Conservation (phyloP, 2,113 vertebrate genomes). For the Sminthopsis crassicaudata region DNA sequence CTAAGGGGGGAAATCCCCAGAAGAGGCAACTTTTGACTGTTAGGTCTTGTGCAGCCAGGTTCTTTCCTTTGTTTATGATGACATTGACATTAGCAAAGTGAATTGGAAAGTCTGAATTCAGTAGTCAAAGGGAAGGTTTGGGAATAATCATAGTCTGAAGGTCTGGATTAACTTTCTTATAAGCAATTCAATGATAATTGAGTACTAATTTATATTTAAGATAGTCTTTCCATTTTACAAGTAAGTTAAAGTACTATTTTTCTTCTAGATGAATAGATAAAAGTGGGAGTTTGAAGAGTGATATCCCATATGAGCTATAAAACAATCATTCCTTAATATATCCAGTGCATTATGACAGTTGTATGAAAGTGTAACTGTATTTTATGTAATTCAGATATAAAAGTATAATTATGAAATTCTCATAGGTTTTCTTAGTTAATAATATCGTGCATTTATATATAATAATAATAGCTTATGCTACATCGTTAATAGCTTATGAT, state of each 20-base stretch:
- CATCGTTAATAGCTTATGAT: not conserved
- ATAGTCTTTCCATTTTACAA: conserved; percentile 23
- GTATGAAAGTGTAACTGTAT: not conserved
- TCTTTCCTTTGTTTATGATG: not conserved
- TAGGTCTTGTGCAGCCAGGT: not conserved
- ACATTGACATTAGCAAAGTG: not conserved
- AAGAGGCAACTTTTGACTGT: not conserved
- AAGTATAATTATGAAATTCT: not conserved
- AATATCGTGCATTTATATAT: not conserved
- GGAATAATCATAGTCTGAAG: not conserved
- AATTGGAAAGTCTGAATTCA: not conserved
- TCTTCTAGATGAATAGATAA: conserved; percentile 29
- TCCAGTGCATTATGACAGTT: not conserved
- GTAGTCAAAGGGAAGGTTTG: not conserved
- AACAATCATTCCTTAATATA: not conserved
- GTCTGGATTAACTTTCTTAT: not conserved
- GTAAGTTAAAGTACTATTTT: conserved; percentile 23
- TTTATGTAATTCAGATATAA: conserved; percentile 15
- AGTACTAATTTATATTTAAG: not conserved
- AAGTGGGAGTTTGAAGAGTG: not conserved
- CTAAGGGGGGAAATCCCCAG: not conserved
- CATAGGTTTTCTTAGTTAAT: not conserved
- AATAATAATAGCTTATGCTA: not conserved
- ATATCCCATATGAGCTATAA: conserved; percentile 9
- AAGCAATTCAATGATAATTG: not conserved